phyloP scores from a whole-genome alignment of 1,140 invertebrate species.

The Chrysomallon squamiferum region DNA sequence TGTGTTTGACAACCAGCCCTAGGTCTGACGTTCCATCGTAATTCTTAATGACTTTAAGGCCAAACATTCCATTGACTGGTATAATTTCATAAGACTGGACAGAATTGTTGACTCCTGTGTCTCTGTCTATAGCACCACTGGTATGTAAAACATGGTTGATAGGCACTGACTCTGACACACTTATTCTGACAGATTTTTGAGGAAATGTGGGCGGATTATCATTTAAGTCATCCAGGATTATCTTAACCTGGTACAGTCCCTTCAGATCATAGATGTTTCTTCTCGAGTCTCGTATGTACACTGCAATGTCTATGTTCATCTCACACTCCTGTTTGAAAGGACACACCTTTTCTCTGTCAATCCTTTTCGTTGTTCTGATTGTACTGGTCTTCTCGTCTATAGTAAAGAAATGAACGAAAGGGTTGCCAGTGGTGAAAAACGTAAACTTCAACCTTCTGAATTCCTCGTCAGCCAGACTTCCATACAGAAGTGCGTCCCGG shows the following conservation, averaged over 20 bases:
- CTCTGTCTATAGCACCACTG: slow-evolving; percentile 48
- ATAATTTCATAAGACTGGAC: slow-evolving; percentile 45
- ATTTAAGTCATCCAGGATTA: slow-evolving; percentile 77
- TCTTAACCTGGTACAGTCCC: slow-evolving; percentile 51
- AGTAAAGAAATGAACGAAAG: slow-evolving; percentile 34
- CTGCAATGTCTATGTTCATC: slow-evolving; percentile 46
- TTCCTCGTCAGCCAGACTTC: slow-evolving; percentile 35
- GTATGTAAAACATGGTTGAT: slow-evolving; percentile 74
- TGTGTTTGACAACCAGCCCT: slow-evolving; percentile 38
- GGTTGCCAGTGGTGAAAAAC: slow-evolving; percentile 44
- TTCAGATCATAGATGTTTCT: slow-evolving; percentile 34
- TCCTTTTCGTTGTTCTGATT: slow-evolving; percentile 31
- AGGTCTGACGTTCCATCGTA: slow-evolving; percentile 41
- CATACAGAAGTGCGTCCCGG: slow-evolving; percentile 42
- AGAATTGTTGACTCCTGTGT: slow-evolving; percentile 70
- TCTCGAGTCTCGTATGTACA: slow-evolving; percentile 27
- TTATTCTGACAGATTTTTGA: slow-evolving; percentile 25
- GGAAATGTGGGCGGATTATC: slow-evolving; percentile 89
- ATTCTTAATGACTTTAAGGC: slow-evolving; percentile 36
- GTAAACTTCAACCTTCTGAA: slow-evolving; percentile 48
- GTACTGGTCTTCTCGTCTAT: slow-evolving; percentile 50
- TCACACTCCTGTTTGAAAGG: slow-evolving; percentile 30
- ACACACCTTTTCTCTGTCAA: slow-evolving; percentile 50
- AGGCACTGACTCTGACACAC: slow-evolving; percentile 62
- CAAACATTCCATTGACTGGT: slow-evolving; percentile 49